phyloP scores from a whole-genome alignment of 2,888 invertebrate species.

The Papilio demoleus region DNA sequence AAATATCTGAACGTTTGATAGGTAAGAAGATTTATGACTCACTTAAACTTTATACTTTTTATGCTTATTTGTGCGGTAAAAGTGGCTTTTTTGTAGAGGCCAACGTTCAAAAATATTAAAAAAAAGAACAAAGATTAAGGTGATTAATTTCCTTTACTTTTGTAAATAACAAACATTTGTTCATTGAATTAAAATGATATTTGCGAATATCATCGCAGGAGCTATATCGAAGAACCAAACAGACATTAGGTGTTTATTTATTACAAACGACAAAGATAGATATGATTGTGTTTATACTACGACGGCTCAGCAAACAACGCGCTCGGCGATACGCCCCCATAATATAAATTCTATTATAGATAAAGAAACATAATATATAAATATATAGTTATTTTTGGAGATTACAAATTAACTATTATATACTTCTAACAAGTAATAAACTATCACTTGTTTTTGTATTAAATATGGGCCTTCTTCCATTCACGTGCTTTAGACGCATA shows the following conservation, averaged over 20 bases:
- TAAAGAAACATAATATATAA: constrained; percentile 40
- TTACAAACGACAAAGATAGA: constrained; percentile 67
- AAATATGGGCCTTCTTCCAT: no score
- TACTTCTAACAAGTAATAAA: no score
- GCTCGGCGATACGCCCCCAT: constrained; percentile 12
- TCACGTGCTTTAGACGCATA: no score
- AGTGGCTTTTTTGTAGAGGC: constrained; percentile 10
- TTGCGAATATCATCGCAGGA: constrained; percentile 9
- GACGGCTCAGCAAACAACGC: constrained; percentile 59
- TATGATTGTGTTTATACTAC: constrained; percentile 65
- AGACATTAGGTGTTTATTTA: constrained; percentile 66
- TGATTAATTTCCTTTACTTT: no score
- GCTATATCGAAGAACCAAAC: constrained; percentile 29
- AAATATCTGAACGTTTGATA: constrained; percentile 55
- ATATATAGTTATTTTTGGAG: constrained; percentile 11
- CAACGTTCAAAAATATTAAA: no score
- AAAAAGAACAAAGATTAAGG: no score
- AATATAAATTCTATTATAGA: constrained; percentile 38
- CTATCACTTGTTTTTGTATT: background rate
- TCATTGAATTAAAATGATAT: constrained; percentile 23
- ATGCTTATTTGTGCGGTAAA: constrained; percentile 41
- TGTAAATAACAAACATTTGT: background rate
- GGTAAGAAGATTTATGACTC: constrained; percentile 51
- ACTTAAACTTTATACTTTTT: constrained; percentile 49
- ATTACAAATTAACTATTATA: background rate